Evolutionary conservation across 2,797 vertebrate species (phyloP).

Genomic region (Eremophila alpestris): DNA sequence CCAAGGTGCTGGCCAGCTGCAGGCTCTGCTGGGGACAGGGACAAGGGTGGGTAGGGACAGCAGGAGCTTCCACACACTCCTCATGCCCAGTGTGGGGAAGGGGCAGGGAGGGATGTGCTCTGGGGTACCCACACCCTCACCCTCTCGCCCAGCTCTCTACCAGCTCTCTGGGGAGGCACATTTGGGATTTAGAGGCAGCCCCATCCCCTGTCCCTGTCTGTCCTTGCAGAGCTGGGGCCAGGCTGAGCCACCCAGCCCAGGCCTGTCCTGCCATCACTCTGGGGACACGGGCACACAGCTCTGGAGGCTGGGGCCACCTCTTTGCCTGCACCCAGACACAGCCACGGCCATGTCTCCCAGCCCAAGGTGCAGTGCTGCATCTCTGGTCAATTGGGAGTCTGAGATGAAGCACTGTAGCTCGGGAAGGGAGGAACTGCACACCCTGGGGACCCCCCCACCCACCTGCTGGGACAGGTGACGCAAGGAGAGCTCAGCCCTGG

Average conservation of each 20-base stretch:
- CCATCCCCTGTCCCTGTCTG: not conserved
- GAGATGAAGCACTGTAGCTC: conserved; percentile 99
- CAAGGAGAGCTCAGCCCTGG: not conserved
- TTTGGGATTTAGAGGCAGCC: not conserved
- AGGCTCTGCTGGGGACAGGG: not conserved
- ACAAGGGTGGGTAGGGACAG: not conserved
- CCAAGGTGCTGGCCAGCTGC: not conserved
- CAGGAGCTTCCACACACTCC: not conserved
- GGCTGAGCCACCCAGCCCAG: not conserved
- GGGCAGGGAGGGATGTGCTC: not conserved
- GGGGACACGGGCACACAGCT: accelerated
- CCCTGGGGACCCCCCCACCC: not conserved
- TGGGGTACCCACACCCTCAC: not conserved
- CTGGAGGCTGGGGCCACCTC: too few species aligned
- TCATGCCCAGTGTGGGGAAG: accelerated
- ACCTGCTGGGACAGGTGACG: accelerated
- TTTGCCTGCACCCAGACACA: not conserved
- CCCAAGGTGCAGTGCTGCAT: conserved; percentile 99
- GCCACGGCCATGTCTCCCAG: conserved; percentile 77
- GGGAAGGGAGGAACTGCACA: conserved; percentile 83
- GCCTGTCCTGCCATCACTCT: not conserved
- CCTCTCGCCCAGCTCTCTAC: not conserved
- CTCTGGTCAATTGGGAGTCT: conserved; percentile 99
- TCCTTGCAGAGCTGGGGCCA: not conserved
- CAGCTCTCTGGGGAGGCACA: not conserved